Base-by-base conservation (phyloP, 1,140 invertebrate genomes). In the Panagrolaimus sp. region DNA sequence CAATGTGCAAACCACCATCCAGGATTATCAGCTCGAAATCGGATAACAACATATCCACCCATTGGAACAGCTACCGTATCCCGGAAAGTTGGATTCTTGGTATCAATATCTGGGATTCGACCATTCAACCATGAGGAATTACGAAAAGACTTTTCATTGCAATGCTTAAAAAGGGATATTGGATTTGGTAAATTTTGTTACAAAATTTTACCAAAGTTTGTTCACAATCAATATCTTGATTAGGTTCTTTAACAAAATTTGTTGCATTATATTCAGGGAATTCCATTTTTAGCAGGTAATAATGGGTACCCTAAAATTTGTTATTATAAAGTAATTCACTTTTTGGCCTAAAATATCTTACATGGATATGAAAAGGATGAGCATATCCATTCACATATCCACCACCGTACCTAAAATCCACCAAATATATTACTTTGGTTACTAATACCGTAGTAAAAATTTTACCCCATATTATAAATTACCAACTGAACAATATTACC, bases 1-100 rank as follows among this genome's bases (percentile, higher is more conserved):
- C 76, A 77, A 55, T 77, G 76, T 10, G 76, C 69, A 47, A 78
- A 78, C 76, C 76, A 77, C 76, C 76, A 77, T 15, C 76, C 76
- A 15, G 76, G 77, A 48, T 76, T 76, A 4, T 17, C 43, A 0
- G 74, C 75, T 12, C 76, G 76, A 63, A 76, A 76, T 65, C 73
- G 52, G 17, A 58, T 17, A 14, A 65, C 63, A 17, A 65, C 32
- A 32, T 65, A 65, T 21, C 63, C 63, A 32, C 63, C 63, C 43
- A 47, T 47, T 2, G 63, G 63, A 21, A 65, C 32, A 17, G 32
- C 43, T 38, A 65, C 63, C 43, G 43, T 65, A 65, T 65, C 63
- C n/a, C 63, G 14, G 6, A 44, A 5, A 14, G 43, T 28, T 21
- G 63, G 17, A 26, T 65, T 47, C 12, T 8, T 21, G 0, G 63